Conservation (phyloP, 2,888 invertebrate species). For the Thera obeliscata region DNA sequence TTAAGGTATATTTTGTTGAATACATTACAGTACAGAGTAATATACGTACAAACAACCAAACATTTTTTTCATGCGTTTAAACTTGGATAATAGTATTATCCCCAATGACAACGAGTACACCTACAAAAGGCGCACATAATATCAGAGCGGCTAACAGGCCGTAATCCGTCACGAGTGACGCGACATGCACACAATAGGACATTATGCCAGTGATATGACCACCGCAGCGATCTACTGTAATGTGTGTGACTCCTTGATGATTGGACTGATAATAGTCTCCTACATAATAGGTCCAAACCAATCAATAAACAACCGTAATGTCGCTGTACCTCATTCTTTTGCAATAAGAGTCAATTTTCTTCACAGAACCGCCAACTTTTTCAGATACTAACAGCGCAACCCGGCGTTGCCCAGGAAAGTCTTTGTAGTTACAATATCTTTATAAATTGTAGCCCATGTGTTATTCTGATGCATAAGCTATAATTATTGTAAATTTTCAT, state of each 20-base stretch:
- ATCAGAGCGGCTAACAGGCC: conserved; percentile 65
- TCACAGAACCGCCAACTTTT: not conserved
- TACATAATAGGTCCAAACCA: not conserved
- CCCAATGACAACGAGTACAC: conserved; percentile 40
- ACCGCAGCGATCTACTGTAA: conserved; percentile 29
- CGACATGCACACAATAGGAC: conserved; percentile 62
- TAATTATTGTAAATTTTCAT: too few relatives aligned
- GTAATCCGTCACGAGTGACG: conserved; percentile 75
- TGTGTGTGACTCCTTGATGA: conserved; percentile 12
- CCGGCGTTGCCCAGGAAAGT: too few relatives aligned
- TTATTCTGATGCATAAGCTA: too few relatives aligned
- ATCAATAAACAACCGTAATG: not conserved
- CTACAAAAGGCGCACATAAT: conserved; percentile 56
- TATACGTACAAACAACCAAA: not conserved
- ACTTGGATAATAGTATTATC: conserved; percentile 34
- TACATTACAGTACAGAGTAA: too few relatives aligned
- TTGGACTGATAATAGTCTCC: not conserved
- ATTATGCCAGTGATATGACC: conserved; percentile 46
- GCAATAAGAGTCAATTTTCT: not conserved
- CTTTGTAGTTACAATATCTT: too few relatives aligned
- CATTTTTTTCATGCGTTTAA: conserved; percentile 4
- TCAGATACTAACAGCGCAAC: not conserved
- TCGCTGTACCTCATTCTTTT: not conserved
- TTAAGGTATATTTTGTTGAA: not conserved
- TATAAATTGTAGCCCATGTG: too few relatives aligned